Evolutionary conservation across 2,888 invertebrate species (phyloP), one percentile per base, ranked within the genome.

Genomic region (Meganola albula): DNA sequence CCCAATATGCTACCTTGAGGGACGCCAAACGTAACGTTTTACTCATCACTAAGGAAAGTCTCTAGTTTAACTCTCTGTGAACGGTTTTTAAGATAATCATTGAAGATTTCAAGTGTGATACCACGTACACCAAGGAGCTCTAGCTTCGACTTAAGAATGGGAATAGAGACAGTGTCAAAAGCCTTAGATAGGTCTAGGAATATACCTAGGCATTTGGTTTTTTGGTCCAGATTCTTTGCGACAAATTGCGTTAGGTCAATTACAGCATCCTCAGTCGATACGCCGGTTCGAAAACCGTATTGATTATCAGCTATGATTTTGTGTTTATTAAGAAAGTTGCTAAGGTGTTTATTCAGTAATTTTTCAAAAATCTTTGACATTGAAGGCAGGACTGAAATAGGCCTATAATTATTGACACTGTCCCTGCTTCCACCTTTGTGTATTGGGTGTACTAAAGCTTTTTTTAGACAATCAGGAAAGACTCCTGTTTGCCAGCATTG

Each of bases 1-100:
- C 10, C 12, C 9, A 27, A 10, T 4, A 27, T 16, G 11, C 27
- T 20, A 10, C 27, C 27, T 27, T 27, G 20, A 3, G 18, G 27
- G 7, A 27, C 20, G 10, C 27, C 27, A 4, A 14, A 10, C 1
- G 14, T 9, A 1, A 27, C 3, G 11, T 3, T 3, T 10, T 4
- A 3, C 3, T 11, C 20, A 4, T 4, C 6, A 8, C 18, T 27
- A 11, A 27, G 4, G 10, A 9, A 8, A 5, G 18, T 11, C 2
- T 20, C 27, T 6, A 27, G 18, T 9, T 20, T 27, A 6, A 27
- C 27, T 11, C 7, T 7, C 7, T 27, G 24, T 10, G 2, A 12
- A 4, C 27, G 14, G 8, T 9, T 16, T 3, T 10, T 7, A 2
- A 27, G 14, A 12, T 18, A 27, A 9, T 10, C 16, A 7, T n/a